phyloP scores from a whole-genome alignment of 2,888 invertebrate species.

The Mesorhabditis spiculigera region DNA sequence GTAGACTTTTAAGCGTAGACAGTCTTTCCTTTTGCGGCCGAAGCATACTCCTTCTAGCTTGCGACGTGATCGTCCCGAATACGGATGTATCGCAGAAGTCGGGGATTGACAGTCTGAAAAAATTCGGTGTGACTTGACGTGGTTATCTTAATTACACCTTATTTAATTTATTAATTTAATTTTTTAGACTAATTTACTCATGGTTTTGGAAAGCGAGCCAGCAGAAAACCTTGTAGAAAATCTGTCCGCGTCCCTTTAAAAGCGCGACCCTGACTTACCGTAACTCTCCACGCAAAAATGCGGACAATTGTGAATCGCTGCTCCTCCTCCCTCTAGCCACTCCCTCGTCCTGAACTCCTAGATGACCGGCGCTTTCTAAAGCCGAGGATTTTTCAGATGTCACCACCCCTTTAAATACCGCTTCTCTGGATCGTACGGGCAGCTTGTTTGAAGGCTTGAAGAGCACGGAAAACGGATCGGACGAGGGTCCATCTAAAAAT shows the following conservation, averaged over 20 bases:
- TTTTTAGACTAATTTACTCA: too few species aligned
- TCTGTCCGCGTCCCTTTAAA: too few species aligned
- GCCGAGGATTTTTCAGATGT: not conserved
- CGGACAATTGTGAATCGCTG: conserved; percentile 53
- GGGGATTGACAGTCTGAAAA: conserved; percentile 35
- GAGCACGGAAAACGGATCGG: conserved; percentile 41
- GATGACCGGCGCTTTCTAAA: conserved; percentile 50
- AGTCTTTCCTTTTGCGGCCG: conserved; percentile 41
- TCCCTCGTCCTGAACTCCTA: conserved; percentile 28
- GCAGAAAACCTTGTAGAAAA: too few species aligned
- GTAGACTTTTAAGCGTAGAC: conserved; percentile 38
- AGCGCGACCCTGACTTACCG: too few species aligned
- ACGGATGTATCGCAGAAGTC: conserved; percentile 57
- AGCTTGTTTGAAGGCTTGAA: conserved; percentile 55
- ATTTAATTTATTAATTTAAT: too few species aligned
- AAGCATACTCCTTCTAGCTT: conserved; percentile 43
- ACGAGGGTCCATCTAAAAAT: conserved; percentile 41
- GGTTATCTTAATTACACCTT: too few species aligned
- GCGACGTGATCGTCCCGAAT: conserved; percentile 53
- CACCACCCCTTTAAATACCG: conserved; percentile 14
- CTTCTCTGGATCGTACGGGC: conserved; percentile 49
- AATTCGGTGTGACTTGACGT: too few species aligned
- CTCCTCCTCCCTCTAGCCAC: conserved; percentile 25
- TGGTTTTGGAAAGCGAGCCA: too few species aligned
- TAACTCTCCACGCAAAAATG: conserved; percentile 54